Evolutionary conservation across 2,797 vertebrate species (phyloP), one percentile per base, ranked within the genome.

Genomic region (Heliangelus exortis): DNA sequence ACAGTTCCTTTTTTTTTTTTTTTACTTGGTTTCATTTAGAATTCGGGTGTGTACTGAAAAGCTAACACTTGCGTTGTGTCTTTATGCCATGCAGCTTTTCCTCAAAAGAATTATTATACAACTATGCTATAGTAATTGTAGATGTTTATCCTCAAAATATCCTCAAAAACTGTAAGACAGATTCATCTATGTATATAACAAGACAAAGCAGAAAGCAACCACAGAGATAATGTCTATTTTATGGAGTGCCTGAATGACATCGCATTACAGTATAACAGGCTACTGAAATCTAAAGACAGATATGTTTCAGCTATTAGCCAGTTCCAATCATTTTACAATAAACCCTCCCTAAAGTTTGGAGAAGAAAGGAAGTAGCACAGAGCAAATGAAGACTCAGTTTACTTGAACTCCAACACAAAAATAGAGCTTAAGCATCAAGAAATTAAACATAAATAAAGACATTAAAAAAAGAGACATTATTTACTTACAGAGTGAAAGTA

Each of bases 161-260:
- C 26, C 29, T 82, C 31, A 62, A 53, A 41, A 72, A 41, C 1
- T 0, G 0, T 10, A 58, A 3, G 4, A 66, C 1, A 55, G 3
- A 43, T 48, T 55, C 9, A 77, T 14, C 66, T 45, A 80, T 13
- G 39, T 39, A 51, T 7, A 28, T 51, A 80, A 15, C 36, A 76
- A 58, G 66, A 72, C 51, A 90, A 78, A 47, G 31, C 28, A 87
- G 87, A 86, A 87, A 72, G 3, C 45, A 78, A 17, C 75, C 43
- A 54, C 0, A 80, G 69, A 75, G 4, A 78, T 65, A 54, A 43
- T 7, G 17, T 59, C 84, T 66, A 43, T n/a, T 94, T 87, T 92
- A 93, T 5, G 79, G 59, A 72, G 19, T 50, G 21, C 67, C 54
- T 82, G 16, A 47, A 76, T n/a, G 17, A 68, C 22, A 93, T 7